Percentiles rank a stretch among this genome's conserved stretches.
Conservation (phyloP, 1,140 invertebrate species). For the Agrypnia vestita region DNA sequence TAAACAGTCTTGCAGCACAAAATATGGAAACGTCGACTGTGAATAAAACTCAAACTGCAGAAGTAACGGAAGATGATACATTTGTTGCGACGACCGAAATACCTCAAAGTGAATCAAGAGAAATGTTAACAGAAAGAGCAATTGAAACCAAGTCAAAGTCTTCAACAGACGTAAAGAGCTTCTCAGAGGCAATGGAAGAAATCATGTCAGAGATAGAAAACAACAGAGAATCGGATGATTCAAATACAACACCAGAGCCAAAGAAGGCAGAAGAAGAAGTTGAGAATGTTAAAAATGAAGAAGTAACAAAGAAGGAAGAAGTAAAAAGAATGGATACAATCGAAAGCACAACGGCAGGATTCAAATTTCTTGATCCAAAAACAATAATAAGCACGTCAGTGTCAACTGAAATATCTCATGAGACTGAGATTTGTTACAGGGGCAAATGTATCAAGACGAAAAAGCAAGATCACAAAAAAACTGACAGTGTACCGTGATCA, state of each 20-base stretch:
- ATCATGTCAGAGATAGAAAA: constrained; percentile 31
- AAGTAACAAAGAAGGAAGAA: constrained; percentile 57
- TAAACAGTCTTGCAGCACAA: neutral
- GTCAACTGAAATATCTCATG: constrained; percentile 86
- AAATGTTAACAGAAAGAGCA: constrained; percentile 44
- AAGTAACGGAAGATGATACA: constrained; percentile 20
- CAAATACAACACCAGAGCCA: constrained; percentile 30
- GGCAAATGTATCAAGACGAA: constrained; percentile 87
- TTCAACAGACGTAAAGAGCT: constrained; percentile 22
- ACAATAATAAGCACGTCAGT: constrained; percentile 81
- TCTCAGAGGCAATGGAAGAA: constrained; percentile 38
- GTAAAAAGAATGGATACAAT: constrained; percentile 48
- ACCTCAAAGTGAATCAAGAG: constrained; percentile 30
- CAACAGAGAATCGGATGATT: constrained; percentile 25
- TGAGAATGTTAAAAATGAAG: constrained; percentile 45
- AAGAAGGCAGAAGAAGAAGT: constrained; percentile 8
- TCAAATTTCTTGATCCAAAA: constrained; percentile 70
- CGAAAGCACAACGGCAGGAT: constrained; percentile 61
- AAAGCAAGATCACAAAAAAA: constrained; percentile 59
- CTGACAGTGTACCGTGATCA: constrained; percentile 20
- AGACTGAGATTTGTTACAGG: constrained; percentile 90
- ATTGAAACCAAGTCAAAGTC: constrained; percentile 35
- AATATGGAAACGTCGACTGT: constrained; percentile 5
- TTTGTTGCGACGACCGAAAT: constrained; percentile 6
- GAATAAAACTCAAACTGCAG: constrained; percentile 29